These are phyloP conservation scores for Chionodraco myersi DNA, from an alignment of 2,113 vertebrate genomes.

Conservation along the genomic window DNA sequence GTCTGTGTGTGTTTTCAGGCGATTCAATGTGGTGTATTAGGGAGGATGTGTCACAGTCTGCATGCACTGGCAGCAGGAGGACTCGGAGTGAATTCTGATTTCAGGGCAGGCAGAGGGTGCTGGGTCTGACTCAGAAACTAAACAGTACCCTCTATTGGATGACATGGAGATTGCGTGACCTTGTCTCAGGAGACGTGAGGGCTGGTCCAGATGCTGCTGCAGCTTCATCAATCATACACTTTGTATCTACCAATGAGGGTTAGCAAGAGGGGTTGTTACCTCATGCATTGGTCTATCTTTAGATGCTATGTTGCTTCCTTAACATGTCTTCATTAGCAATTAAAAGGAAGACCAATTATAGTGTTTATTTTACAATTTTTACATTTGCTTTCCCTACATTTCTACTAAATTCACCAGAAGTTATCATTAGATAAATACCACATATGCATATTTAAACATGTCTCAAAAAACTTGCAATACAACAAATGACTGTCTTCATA, in stretches of 20 bases:
- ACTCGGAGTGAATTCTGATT: constrained; percentile 53
- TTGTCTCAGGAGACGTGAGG: neutral
- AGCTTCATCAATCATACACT: constrained; percentile 2
- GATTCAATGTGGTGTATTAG: constrained; percentile 8
- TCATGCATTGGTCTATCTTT: neutral
- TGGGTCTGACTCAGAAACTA: constrained; percentile 69
- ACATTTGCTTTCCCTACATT: too few species aligned
- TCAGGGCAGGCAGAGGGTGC: constrained; percentile 42
- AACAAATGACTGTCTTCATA: too few species aligned
- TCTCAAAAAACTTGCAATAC: too few species aligned
- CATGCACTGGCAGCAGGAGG: constrained; percentile 30
- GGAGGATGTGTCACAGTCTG: constrained; percentile 46
- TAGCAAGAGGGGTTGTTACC: too few species aligned
- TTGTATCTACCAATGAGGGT: too few species aligned
- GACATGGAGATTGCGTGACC: constrained; percentile 63
- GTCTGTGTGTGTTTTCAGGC: constrained; percentile 14
- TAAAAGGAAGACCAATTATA: too few species aligned
- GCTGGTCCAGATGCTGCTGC: neutral
- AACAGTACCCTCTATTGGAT: constrained; percentile 85
- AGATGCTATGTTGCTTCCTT: too few species aligned
- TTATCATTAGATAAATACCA: too few species aligned
- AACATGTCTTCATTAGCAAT: too few species aligned
- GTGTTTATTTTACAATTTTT: too few species aligned
- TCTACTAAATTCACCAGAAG: too few species aligned
- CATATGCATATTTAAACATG: too few species aligned